A percentile compares a stretch with the other conserved stretches of the same genome.
Evolutionary conservation across 1,140 invertebrate species (phyloP).

Genomic region (Macrotrachela quadricornifera): DNA sequence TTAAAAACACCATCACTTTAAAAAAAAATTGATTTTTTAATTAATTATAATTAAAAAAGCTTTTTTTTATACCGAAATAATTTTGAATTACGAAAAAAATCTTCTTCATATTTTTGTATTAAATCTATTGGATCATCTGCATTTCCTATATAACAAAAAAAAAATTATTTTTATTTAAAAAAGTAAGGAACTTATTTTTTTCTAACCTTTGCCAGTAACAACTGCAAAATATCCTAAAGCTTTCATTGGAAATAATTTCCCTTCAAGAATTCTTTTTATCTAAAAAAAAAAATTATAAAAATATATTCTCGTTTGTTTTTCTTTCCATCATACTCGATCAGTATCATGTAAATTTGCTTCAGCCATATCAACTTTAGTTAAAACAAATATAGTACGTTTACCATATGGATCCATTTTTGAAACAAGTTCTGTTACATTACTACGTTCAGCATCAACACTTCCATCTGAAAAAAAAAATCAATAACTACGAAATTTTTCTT

Average conservation of each 20-base stretch:
- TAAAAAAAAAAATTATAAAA: slow-evolving; percentile 27
- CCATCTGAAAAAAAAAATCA: slow-evolving; percentile 44
- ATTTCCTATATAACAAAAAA: no score
- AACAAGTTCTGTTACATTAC: slow-evolving; percentile 91
- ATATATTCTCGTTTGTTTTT: no score
- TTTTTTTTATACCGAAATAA: slow-evolving; percentile 56
- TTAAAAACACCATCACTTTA: slow-evolving; percentile 68
- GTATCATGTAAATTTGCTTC: slow-evolving; percentile 84
- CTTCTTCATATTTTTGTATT: slow-evolving; percentile 82
- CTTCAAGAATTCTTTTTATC: slow-evolving; percentile 82
- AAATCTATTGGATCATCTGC: slow-evolving; percentile 74
- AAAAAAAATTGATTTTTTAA: no score
- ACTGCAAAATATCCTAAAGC: slow-evolving; percentile 96
- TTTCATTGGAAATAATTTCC: slow-evolving; percentile 94
- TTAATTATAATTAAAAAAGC: no score
- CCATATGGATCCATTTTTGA: slow-evolving; percentile 79
- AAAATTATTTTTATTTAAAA: no score
- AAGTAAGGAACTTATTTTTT: no score
- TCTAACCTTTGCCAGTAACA: slow-evolving; percentile 64
- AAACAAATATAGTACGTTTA: slow-evolving; percentile 88
- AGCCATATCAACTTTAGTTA: slow-evolving; percentile 81
- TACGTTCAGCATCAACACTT: slow-evolving; percentile 89
- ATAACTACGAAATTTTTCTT: neutral
- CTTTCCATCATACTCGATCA: slow-evolving; percentile 59
- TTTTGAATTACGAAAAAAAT: slow-evolving; percentile 76